phyloP scores from a whole-genome alignment of 2,113 vertebrate genomes.

The Tamias sibiricus region DNA sequence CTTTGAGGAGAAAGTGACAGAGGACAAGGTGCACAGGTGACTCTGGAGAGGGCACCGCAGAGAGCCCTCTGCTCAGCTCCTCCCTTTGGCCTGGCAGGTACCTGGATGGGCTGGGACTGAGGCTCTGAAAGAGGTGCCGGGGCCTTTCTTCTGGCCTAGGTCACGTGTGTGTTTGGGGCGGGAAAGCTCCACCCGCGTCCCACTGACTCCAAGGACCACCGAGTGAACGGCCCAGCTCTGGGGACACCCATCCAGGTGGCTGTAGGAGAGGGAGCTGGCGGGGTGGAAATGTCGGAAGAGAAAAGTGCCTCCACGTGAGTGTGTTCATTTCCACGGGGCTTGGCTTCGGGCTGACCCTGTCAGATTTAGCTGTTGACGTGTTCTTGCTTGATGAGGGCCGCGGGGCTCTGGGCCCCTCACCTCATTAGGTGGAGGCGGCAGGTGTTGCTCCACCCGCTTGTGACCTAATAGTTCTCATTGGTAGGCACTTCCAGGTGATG shows the following conservation, averaged over 20 bases:
- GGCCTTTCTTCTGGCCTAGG: neutral
- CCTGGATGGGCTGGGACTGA: neutral
- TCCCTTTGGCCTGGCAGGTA: neutral
- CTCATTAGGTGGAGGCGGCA: constrained; percentile 67
- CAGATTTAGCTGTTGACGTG: neutral
- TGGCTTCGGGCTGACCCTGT: neutral
- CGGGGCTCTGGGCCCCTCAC: neutral
- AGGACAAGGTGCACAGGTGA: neutral
- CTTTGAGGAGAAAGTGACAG: neutral
- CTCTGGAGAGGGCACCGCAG: neutral
- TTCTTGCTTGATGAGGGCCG: constrained; percentile 38
- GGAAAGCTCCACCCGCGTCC: neutral
- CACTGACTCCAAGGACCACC: neutral
- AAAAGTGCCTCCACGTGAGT: constrained; percentile 7
- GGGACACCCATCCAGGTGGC: constrained; percentile 14
- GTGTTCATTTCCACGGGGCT: constrained; percentile 41
- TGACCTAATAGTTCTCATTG: constrained; percentile 60
- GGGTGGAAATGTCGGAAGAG: neutral
- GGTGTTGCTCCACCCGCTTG: constrained; percentile 54
- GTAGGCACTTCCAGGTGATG: constrained; percentile 73
- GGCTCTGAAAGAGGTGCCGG: neutral
- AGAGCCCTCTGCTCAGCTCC: fast-evolving
- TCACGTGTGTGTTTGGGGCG: neutral
- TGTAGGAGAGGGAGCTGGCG: constrained; percentile 34
- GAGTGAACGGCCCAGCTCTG: neutral